Base-by-base conservation (phyloP, 2,113 vertebrate genomes). In the Lampris incognitus region DNA sequence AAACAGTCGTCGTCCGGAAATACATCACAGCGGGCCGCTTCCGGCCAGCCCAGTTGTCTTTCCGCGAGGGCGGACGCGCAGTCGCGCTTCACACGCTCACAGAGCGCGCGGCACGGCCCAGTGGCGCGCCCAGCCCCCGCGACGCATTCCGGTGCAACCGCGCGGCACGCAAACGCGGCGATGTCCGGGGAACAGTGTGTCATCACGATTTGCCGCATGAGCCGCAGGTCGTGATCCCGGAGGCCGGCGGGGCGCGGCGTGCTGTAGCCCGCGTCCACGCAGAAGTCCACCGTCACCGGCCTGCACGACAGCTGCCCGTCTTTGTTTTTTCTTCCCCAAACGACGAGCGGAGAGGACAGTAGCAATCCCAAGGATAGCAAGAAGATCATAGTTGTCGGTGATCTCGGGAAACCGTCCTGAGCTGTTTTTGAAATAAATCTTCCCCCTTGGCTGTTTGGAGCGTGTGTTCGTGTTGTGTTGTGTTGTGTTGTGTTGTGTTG, bases 91-190 rank as follows among this genome's bases (percentile, higher is more conserved):
- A 92, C 90, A 55, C 72, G 87, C 24, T 84, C 70, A 13, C 91
- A 92, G n/a, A 92, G 79, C 6, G 81, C 59, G 7, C 77, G 52
- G 61, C 91, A 92, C 0, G 92, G 92, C 70, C 82, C 91, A 63
- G 38, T 5, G 0, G 54, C 59, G 64, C 1, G 79, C 75, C 75
- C 10, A 0, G 82, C 65, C 0, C 76, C 78, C 0, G 82, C 57
- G 66, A 38, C 37, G 6, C 92, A 92, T 36, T 91, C 88, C 0
- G 92, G 92, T 40, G 92, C 72, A 0, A 9, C 92, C 0, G 85
- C 71, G 0, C 89, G 88, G 39, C 92, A 93, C 83, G 90, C 61
- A 39, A 93, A 56, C 0, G 6, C 55, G 11, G 80, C 79, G 1
- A 90, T 38, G 0, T 79, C 3, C 0, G 66, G 78, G 0, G 92